phyloP scores from a whole-genome alignment of 2,797 vertebrate species.

The Botia almorhae region DNA sequence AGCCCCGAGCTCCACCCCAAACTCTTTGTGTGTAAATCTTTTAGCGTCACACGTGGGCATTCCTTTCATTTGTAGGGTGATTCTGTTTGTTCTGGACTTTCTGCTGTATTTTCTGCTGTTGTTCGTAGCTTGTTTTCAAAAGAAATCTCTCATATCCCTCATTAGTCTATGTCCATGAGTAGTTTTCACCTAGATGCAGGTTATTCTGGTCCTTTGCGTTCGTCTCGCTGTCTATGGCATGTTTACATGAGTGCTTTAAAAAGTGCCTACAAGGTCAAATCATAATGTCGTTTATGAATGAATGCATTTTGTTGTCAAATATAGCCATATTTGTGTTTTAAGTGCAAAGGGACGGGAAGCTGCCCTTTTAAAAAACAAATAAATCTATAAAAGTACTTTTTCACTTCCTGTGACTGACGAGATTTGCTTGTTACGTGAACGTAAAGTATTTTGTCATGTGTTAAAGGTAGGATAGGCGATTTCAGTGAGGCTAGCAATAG shows the following conservation, averaged over 20 bases:
- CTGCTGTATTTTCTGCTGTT: slow-evolving; percentile 18
- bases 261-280: not conserved
- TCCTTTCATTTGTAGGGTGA: slow-evolving; percentile 28
- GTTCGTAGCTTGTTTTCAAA: slow-evolving; percentile 23
- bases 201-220: slow-evolving; percentile 20
- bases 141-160: slow-evolving; percentile 13
- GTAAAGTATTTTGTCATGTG: too few species aligned
- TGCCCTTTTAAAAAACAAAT: slow-evolving; percentile 21
- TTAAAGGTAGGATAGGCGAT: too few species aligned
- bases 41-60: slow-evolving; percentile 14
- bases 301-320: slow-evolving; percentile 40
- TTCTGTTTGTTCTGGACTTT: slow-evolving; percentile 27
- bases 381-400: slow-evolving; percentile 52
- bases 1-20: slow-evolving; percentile 6
- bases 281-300: slow-evolving; percentile 15
- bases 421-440: not conserved
- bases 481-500: too few species aligned
- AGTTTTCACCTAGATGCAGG: slow-evolving; percentile 7
- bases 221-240: not conserved
- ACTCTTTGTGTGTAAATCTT: slow-evolving; percentile 43
- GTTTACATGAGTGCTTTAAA: slow-evolving; percentile 17
- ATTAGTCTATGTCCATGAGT: not conserved
- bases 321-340: slow-evolving; percentile 40
- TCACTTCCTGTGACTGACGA: slow-evolving; percentile 51
- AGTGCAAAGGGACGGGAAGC: slow-evolving; percentile 51